These are phyloP conservation scores for Cephonodes hylas DNA, from an alignment of 2,888 invertebrate species.

Conservation along the genomic window DNA sequence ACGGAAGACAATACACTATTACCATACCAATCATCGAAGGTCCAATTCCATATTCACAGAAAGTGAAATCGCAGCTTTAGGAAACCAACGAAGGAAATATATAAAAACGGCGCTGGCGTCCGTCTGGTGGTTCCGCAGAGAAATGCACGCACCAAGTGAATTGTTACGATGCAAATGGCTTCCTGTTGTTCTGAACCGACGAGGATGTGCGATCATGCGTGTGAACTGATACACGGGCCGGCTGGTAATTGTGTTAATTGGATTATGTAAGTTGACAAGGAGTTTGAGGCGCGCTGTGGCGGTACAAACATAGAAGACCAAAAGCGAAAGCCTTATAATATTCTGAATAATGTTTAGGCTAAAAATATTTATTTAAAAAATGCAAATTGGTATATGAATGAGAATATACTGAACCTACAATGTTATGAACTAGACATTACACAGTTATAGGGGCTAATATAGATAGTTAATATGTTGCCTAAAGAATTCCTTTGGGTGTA, in stretches of 20 bases:
- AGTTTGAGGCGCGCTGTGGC: too few species aligned
- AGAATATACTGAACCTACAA: too few species aligned
- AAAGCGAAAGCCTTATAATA: too few species aligned
- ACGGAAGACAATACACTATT: not conserved
- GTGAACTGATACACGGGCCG: not conserved
- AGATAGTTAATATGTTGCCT: too few species aligned
- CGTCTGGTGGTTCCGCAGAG: not conserved
- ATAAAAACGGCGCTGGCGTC: not conserved
- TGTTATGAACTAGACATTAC: too few species aligned
- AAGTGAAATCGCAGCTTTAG: not conserved
- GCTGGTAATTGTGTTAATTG: not conserved
- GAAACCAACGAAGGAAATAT: not conserved
- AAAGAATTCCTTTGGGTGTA: too few species aligned
- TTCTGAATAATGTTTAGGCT: too few species aligned
- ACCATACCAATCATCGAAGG: not conserved
- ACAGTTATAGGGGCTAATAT: too few species aligned
- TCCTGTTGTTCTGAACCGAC: not conserved
- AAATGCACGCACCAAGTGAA: not conserved
- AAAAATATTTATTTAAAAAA: too few species aligned
- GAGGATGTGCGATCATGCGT: not conserved
- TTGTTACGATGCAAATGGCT: conserved; percentile 4
- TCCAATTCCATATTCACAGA: too few species aligned
- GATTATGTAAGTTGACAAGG: not conserved
- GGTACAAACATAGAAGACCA: too few species aligned
- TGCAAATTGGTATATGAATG: too few species aligned